Evolutionary conservation across 2,888 invertebrate genomes (phyloP).

Genomic region (Caenorhabditis sulstoni): DNA sequence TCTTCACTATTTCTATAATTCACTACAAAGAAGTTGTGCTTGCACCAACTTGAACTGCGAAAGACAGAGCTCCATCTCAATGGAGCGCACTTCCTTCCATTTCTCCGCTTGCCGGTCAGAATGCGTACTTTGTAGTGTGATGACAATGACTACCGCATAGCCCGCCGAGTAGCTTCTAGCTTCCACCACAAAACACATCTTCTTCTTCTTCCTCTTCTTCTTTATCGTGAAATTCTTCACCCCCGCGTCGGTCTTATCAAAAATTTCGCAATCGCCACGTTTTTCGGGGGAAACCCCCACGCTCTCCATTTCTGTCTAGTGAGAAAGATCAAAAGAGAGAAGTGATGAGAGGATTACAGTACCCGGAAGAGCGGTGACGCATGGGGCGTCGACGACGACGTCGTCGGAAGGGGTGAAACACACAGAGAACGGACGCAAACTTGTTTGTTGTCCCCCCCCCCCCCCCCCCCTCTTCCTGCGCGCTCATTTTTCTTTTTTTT

Average conservation of each 20-base stretch:
- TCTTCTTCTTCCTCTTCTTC: conserved; percentile 16
- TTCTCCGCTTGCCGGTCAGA: neutral
- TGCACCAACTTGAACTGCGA: too few relatives aligned
- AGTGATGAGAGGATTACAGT: conserved; percentile 18
- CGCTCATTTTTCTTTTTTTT: too few relatives aligned
- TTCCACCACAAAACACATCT: conserved; percentile 22
- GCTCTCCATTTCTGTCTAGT: too few relatives aligned
- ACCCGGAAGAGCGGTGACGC: conserved; percentile 29
- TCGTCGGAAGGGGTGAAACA: neutral
- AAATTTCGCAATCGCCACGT: conserved; percentile 32
- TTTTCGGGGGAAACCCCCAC: neutral
- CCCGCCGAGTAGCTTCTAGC: too few relatives aligned
- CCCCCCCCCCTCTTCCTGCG: conserved; percentile 1
- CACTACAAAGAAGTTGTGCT: too few relatives aligned
- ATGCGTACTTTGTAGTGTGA: neutral
- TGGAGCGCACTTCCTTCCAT: neutral
- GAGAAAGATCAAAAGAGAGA: too few relatives aligned
- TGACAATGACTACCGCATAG: too few relatives aligned
- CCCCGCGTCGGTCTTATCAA: conserved; percentile 27
- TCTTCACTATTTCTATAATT: too few relatives aligned
- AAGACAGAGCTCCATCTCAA: neutral
- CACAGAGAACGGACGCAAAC: conserved; percentile 24
- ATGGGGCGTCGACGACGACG: conserved; percentile 2
- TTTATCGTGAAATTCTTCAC: neutral
- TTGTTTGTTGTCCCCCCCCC: conserved; percentile 27